Conservation (phyloP, 2,113 vertebrate species). For the Drymodes brunneopygia region DNA sequence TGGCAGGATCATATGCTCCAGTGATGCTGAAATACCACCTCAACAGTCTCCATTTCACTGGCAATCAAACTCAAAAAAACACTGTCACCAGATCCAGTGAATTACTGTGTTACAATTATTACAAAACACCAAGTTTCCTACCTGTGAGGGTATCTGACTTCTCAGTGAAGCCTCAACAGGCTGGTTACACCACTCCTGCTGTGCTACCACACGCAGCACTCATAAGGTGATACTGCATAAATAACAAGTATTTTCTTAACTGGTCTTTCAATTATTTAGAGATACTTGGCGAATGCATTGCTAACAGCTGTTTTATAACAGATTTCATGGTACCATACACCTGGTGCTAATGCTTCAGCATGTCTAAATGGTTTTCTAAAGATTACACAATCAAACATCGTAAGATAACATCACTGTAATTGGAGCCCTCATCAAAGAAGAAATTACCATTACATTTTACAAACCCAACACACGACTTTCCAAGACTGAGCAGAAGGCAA, state of each 20-base stretch:
- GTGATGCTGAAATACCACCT: background rate
- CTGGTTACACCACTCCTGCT: background rate
- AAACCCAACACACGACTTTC: background rate
- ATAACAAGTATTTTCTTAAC: constrained; percentile 35
- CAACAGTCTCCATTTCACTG: background rate
- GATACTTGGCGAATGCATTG: background rate
- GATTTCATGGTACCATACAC: constrained; percentile 45
- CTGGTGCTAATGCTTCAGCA: constrained; percentile 48
- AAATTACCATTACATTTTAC: constrained; percentile 12
- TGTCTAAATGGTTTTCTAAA: constrained; percentile 56
- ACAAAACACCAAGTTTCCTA: background rate
- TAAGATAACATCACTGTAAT: constrained; percentile 38
- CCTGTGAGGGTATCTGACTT: background rate
- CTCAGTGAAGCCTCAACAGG: background rate
- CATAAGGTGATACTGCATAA: background rate
- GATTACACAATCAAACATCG: constrained; percentile 37
- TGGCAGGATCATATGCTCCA: background rate
- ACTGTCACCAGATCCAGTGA: background rate
- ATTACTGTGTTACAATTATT: background rate
- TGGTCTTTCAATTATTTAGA: constrained; percentile 36
- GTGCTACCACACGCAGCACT: background rate
- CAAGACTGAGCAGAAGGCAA: background rate
- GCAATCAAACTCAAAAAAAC: background rate
- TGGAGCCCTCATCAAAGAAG: constrained; percentile 31
- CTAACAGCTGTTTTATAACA: constrained; percentile 48